Evolutionary conservation across 35 echinoderm and acorn worm species (phyloP).

Genomic region (Apostichopus japonicus): DNA sequence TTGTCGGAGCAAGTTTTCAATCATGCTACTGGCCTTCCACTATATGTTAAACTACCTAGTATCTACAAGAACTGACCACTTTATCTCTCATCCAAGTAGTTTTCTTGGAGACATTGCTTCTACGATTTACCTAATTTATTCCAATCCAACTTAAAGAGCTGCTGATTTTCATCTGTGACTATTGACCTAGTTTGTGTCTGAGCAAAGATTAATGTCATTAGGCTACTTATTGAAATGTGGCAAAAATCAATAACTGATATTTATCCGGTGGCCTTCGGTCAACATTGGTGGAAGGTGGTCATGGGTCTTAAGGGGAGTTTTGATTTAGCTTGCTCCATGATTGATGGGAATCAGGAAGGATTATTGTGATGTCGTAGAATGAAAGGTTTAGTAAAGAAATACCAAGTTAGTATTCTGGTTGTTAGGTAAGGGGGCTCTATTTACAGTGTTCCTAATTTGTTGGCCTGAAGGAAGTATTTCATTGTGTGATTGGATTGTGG

Average conservation of each 20-base stretch:
- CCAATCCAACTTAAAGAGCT: neutral
- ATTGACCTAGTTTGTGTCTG: conserved; percentile 13
- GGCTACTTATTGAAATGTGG: conserved; percentile 23
- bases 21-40: too few species aligned
- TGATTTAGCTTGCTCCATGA: neutral
- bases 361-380: neutral
- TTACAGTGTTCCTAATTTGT: neutral
- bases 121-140: neutral
- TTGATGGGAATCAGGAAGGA: conserved; percentile 21
- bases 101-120: too few species aligned
- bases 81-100: too few species aligned
- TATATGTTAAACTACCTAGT: too few species aligned
- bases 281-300: conserved; percentile 20
- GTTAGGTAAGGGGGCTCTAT: neutral
- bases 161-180: neutral
- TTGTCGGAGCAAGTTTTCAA: too few species aligned
- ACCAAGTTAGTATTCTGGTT: neutral
- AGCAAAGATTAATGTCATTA: conserved; percentile 51
- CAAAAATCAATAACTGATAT: conserved; percentile 36
- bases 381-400: conserved; percentile 1
- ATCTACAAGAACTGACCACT: too few species aligned
- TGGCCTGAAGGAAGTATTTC: neutral
- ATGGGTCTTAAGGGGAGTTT: neutral
- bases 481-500: neutral
- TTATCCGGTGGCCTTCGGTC: conserved; percentile 47